phyloP scores from a whole-genome alignment of 2,113 vertebrate species.

The Neopipo cinnamomea region DNA sequence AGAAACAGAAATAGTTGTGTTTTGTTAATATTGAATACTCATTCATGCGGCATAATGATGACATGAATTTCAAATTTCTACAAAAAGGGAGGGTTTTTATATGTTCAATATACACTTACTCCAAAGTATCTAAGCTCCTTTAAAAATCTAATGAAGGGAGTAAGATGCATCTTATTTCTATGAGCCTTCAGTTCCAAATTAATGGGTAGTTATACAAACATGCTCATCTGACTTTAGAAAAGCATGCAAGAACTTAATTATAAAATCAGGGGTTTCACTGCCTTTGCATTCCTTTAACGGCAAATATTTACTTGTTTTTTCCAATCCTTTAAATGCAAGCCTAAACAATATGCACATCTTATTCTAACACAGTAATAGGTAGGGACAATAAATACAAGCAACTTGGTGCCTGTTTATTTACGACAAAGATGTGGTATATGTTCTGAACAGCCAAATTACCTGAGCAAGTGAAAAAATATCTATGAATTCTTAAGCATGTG shows the following conservation, averaged over 20 bases:
- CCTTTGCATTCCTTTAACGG: neutral
- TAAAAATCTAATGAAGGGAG: neutral
- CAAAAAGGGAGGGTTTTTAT: neutral
- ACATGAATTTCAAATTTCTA: neutral
- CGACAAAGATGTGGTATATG: neutral
- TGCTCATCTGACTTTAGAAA: neutral
- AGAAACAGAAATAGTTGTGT: constrained; percentile 23
- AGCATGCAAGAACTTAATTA: neutral
- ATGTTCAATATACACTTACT: neutral
- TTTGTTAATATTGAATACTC: neutral
- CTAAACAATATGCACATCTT: neutral
- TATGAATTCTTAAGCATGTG: neutral
- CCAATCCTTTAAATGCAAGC: neutral
- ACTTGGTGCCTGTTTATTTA: neutral
- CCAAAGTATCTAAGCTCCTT: neutral
- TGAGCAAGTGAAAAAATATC: neutral
- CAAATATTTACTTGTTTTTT: neutral
- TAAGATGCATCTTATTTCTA: neutral
- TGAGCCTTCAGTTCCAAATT: neutral
- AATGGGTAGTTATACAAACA: neutral
- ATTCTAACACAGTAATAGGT: neutral
- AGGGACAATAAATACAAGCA: neutral
- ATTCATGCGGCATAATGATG: neutral
- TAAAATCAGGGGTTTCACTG: neutral
- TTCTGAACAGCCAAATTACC: neutral